These are phyloP conservation scores for Agrenia bidenticulata DNA, from an alignment of 2,888 invertebrate species.

Conservation along the genomic window DNA sequence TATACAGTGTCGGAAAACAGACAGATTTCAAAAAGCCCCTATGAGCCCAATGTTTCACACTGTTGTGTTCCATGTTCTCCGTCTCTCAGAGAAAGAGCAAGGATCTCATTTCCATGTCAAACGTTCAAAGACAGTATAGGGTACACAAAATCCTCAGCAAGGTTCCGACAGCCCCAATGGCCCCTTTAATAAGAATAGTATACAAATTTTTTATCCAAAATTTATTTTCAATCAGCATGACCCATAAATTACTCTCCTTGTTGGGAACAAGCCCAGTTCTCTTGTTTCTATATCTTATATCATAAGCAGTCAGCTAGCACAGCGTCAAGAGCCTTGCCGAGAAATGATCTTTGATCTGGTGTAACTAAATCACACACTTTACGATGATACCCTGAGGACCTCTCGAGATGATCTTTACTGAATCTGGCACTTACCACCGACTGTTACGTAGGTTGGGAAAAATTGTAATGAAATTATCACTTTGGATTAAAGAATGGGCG, in stretches of 20 bases:
- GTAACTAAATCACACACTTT: conserved; percentile 19
- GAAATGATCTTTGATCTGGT: conserved; percentile 24
- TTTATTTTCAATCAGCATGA: conserved; percentile 29
- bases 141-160: background rate
- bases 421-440: no score
- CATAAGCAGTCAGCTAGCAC: background rate
- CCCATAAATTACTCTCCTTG: conserved; percentile 23
- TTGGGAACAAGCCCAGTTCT: background rate
- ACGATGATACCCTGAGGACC: background rate
- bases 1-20: no score
- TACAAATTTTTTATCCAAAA: background rate
- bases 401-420: background rate
- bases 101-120: conserved; percentile 12
- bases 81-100: conserved; percentile 3
- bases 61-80: background rate
- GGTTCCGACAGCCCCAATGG: background rate
- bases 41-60: conserved; percentile 6
- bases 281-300: background rate
- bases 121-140: background rate
- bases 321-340: background rate
- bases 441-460: background rate
- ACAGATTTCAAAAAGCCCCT: background rate
- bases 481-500: background rate
- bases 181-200: background rate
- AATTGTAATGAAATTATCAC: conserved; percentile 8